These are phyloP conservation scores for Prosopocoilus inquinatus DNA, from an alignment of 2,888 invertebrate species.

Conservation along the genomic window DNA sequence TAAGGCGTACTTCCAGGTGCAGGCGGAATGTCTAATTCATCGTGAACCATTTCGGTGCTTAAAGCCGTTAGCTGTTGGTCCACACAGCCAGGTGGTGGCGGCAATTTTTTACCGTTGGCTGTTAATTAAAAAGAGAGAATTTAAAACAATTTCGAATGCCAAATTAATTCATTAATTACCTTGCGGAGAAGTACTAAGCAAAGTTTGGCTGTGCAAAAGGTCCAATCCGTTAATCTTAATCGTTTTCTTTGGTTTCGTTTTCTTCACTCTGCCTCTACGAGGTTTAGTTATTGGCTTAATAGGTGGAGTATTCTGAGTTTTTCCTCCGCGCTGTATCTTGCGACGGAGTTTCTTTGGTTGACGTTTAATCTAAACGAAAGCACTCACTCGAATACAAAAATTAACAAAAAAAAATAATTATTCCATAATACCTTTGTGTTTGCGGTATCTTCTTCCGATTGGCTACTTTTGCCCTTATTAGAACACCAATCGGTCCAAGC, in stretches of 20 bases:
- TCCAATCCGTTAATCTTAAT: conserved; percentile 84
- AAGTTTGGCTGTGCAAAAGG: conserved; percentile 83
- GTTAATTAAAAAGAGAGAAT: conserved; percentile 4
- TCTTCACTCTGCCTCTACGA: conserved; percentile 62
- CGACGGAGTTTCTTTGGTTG: conserved; percentile 51
- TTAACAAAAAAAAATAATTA: conserved; percentile 2
- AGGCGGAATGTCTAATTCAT: conserved; percentile 79
- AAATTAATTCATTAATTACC: conserved; percentile 43
- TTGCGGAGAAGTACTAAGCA: conserved; percentile 81
- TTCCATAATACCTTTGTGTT: conserved; percentile 43
- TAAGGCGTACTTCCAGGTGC: conserved; percentile 79
- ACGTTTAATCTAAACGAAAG: conserved; percentile 36
- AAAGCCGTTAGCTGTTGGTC: conserved; percentile 85
- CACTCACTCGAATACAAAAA: not conserved
- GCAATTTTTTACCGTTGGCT: conserved; percentile 68
- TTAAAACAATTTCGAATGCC: not conserved
- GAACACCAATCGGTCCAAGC: conserved; percentile 75
- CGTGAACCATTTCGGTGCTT: conserved; percentile 70
- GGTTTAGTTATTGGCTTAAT: conserved; percentile 46
- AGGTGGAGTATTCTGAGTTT: conserved; percentile 32
- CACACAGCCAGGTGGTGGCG: conserved; percentile 88
- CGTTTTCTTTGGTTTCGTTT: conserved; percentile 61
- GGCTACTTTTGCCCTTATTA: conserved; percentile 60
- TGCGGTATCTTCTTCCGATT: conserved; percentile 58
- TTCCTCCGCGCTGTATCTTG: conserved; percentile 54